phyloP scores from a whole-genome alignment of 35 echinoderm and acorn worm genomes.

The Strongylocentrotus purpuratus region DNA sequence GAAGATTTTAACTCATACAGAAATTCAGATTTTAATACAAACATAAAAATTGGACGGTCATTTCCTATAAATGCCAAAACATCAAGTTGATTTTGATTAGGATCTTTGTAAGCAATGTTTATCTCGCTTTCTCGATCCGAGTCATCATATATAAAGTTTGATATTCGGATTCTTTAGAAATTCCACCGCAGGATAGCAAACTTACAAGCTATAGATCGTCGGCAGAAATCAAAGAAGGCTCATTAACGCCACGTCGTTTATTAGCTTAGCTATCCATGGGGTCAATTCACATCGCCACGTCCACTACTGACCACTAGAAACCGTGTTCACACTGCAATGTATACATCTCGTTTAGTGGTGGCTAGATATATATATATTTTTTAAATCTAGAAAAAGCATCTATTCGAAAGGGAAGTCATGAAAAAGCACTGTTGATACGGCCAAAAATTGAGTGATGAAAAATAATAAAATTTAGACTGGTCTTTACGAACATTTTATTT shows the following conservation, averaged over 20 bases:
- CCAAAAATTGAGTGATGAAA: too few relatives aligned
- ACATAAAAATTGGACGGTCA: too few relatives aligned
- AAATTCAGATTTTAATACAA: too few relatives aligned
- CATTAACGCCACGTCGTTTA: slow-evolving; percentile 37
- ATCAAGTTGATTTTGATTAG: not conserved
- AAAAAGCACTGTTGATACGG: too few relatives aligned
- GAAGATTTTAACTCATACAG: too few relatives aligned
- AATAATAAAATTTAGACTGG: too few relatives aligned
- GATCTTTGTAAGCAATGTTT: not conserved
- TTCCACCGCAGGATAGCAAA: not conserved
- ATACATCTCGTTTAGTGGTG: too few relatives aligned
- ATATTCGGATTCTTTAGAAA: not conserved
- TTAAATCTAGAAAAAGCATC: too few relatives aligned
- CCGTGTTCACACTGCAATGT: not conserved
- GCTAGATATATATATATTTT: too few relatives aligned
- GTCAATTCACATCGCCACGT: not conserved
- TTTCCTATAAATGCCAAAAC: not conserved
- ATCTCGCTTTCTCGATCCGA: not conserved
- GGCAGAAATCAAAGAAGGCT: not conserved
- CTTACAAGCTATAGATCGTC: not conserved
- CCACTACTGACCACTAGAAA: not conserved
- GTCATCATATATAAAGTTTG: not conserved
- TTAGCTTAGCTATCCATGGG: slow-evolving; percentile 29
- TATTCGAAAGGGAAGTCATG: too few relatives aligned
- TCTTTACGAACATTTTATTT: too few relatives aligned